A percentile compares a stretch with the other conserved stretches of the same genome.
phyloP scores from a whole-genome alignment of 1,140 invertebrate species.

The Sesamia nonagrioides region DNA sequence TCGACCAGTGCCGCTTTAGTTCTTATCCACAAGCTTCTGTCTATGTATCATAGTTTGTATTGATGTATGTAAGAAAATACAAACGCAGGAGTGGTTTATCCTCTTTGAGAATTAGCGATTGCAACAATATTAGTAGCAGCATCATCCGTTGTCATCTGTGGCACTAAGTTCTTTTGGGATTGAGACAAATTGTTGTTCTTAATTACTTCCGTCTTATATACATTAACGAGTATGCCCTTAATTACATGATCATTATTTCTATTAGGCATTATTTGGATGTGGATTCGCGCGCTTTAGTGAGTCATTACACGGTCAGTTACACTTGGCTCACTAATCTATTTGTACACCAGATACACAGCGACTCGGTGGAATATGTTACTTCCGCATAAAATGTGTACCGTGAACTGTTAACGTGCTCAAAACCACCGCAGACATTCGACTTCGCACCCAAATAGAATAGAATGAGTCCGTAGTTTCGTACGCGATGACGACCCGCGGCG shows the following conservation, averaged over 20 bases:
- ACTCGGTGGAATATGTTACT: slow-evolving; percentile 5
- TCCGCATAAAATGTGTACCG: slow-evolving; percentile 29
- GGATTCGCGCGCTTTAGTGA: neutral
- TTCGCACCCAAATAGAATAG: slow-evolving; percentile 22
- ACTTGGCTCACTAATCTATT: slow-evolving; percentile 28
- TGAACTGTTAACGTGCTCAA: slow-evolving; percentile 34
- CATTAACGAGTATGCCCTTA: neutral
- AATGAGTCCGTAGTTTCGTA: slow-evolving; percentile 1
- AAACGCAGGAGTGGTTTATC: too few relatives aligned
- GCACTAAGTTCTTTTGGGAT: too few relatives aligned
- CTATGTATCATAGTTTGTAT: too few relatives aligned
- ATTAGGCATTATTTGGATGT: neutral
- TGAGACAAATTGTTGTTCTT: neutral
- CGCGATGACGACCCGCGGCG: neutral
- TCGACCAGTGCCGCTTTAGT: too few relatives aligned
- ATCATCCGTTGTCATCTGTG: too few relatives aligned
- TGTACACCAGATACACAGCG: neutral
- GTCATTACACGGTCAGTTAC: slow-evolving; percentile 15
- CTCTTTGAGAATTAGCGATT: too few relatives aligned
- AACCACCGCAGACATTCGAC: slow-evolving; percentile 5
- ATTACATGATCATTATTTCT: neutral
- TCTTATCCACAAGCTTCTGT: too few relatives aligned
- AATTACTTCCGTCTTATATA: neutral
- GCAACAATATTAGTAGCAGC: too few relatives aligned
- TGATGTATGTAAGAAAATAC: too few relatives aligned